Base-by-base conservation (phyloP, 2,888 invertebrate genomes). In the Crossocerus cetratus region DNA sequence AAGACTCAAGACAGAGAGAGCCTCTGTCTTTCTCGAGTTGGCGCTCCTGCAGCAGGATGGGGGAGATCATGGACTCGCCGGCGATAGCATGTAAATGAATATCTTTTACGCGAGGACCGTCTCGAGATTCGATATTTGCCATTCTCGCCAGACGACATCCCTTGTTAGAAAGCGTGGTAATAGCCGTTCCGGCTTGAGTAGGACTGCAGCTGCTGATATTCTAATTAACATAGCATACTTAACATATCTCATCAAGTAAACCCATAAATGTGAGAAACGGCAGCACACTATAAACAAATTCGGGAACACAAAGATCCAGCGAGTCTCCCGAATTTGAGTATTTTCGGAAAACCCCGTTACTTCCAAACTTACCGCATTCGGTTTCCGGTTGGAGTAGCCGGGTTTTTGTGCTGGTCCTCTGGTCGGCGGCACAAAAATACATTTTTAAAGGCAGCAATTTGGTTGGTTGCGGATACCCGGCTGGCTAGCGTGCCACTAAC, bases 401-500 rank as follows among this genome's bases (percentile, higher is more conserved):
- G 16, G 49, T n/a, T 18, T 22, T 49, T 16, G 49, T 49, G n/a
- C 16, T 16, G 21, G 42, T 22, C 57, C 57, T 58, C 42, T 22
- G 60, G 56, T 76, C 68, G 59, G 55, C 63, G 45, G 62, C 56
- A 72, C 72, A 74, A 78, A 86, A 86, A 87, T 84, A 81, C 84
- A 86, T 86, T 86, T 87, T 86, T 83, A 84, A 86, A 83, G 80
- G 81, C 81, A 75, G 80, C 83, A 87, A 88, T 87, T 85, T 85
- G 85, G 86, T 85, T 83, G 82, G 74, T 78, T 79, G 83, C 84
- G 85, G 82, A 84, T 85, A 85, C 84, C 84, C 86, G 84, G 82
- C 83, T 86, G 86, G 86, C 85, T 84, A 83, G 86, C 83, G 90
- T 89, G 87, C 90, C 81, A 90, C 90, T 90, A 84, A 90, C 90